phyloP scores from a whole-genome alignment of 1,140 invertebrate species.

The Drosophila sp. region DNA sequence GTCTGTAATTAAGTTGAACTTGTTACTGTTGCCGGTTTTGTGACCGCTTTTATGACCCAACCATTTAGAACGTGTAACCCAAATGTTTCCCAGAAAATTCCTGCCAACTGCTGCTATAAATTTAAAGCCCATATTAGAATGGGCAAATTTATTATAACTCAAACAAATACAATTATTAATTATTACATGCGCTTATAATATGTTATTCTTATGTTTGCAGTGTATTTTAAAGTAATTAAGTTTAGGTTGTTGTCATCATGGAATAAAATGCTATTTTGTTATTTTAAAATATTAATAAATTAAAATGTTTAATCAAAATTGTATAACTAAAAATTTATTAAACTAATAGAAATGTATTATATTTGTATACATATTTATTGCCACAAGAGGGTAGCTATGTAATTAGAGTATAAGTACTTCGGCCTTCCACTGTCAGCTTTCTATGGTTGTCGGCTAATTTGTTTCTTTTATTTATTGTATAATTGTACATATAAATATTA shows the following conservation, averaged over 20 bases:
- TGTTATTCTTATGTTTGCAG: conserved; percentile 1
- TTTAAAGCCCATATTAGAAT: conserved; percentile 50
- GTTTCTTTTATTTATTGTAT: conserved; percentile 69
- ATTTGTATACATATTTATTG: conserved; percentile 4
- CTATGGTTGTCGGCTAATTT: conserved; percentile 66
- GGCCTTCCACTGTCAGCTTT: conserved; percentile 54
- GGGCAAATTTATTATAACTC: conserved; percentile 55
- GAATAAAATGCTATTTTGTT: too few relatives aligned
- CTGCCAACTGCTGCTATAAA: conserved; percentile 53
- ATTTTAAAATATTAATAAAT: neutral
- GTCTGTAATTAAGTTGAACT: conserved; percentile 78
- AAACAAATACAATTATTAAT: conserved; percentile 54
- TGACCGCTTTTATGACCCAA: conserved; percentile 52
- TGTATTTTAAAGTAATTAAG: neutral
- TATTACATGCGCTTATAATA: conserved; percentile 46
- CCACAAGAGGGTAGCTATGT: neutral
- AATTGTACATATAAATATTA: conserved; percentile 54
- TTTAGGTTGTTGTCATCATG: too few relatives aligned
- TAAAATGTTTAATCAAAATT: neutral
- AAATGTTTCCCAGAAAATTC: conserved; percentile 49
- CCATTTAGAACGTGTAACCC: conserved; percentile 54
- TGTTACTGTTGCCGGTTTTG: conserved; percentile 71
- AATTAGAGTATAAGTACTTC: conserved; percentile 49
- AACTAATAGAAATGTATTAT: neutral
- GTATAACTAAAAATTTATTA: neutral